Base-by-base conservation (phyloP, 2,797 vertebrate genomes). In the Sebastes kiyomatsui region DNA sequence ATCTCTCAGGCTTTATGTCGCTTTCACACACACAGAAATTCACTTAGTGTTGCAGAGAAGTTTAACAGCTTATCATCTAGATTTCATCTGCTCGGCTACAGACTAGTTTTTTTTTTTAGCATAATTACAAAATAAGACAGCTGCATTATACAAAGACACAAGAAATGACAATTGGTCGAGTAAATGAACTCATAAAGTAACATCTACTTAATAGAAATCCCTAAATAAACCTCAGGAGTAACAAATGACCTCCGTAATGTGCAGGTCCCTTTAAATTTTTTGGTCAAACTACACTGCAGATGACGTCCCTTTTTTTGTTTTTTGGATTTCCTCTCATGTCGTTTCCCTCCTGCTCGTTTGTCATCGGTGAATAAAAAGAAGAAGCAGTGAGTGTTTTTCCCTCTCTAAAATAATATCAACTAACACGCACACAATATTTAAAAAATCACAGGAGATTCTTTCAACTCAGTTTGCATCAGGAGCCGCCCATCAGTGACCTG, bases 381-480 rank as follows among this genome's bases (percentile, higher is more conserved):
- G 76, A 87, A 89, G 82, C 77, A 77, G 77, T 69, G 30, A 76
- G 68, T 91, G 68, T 79, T 83, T 88, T 88, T 81, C 75, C 91
- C 91, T 91, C 80, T 93, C 93, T 91, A 95, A 87, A 94, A 93
- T 79, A 52, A 81, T 84, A 88, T 54, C 46, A 75, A 72, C 87
- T 87, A 86, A 90, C 75, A 83, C 59, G 71, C 61, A 88, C 38
- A 91, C 61, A 89, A 88, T 67, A 79, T 84, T 95, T 38, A 38
- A 38, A 93, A 95, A 95, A 95, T 91, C 82, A 93, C 66, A 88
- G 73, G 77, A 73, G 80, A 85, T 87, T 92, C 88, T 80, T 93
- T 92, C 81, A 68, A 81, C 68, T 87, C 68, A n/a, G 77, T 86
- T 77, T 77, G 54, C 77, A 68, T 49, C 78, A 33, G 80, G 79